Conservation (phyloP, 2,113 vertebrate genomes). For the Macrotis lagotis region DNA sequence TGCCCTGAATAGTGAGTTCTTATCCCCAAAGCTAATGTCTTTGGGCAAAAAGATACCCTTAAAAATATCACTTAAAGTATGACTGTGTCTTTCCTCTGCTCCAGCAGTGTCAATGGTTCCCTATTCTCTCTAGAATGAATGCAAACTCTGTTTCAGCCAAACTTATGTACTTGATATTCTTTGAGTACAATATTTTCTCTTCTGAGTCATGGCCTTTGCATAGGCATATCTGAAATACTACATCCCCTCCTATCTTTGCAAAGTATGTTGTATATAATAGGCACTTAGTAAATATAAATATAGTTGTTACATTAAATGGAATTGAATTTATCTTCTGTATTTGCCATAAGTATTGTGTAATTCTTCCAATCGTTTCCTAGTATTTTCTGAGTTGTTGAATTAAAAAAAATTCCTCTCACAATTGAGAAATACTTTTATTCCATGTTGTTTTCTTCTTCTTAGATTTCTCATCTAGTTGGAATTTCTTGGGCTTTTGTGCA, state of each 20-base stretch:
- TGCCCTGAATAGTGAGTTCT: too few species aligned
- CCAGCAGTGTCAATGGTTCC: not conserved
- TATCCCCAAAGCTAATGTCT: too few species aligned
- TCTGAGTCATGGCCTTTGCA: not conserved
- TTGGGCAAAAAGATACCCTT: too few species aligned
- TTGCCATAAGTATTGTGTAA: not conserved
- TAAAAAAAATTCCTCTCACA: not conserved
- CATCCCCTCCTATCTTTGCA: not conserved
- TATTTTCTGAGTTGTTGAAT: not conserved
- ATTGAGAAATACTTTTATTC: not conserved
- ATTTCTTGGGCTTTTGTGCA: not conserved
- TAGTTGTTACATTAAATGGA: not conserved
- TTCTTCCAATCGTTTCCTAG: not conserved
- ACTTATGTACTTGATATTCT: not conserved
- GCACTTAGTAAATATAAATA: not conserved
- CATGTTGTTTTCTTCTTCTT: not conserved
- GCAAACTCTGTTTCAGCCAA: not conserved
- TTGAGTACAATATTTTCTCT: not conserved
- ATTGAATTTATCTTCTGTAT: not conserved
- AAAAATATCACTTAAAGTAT: too few species aligned
- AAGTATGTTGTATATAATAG: not conserved
- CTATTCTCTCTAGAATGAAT: not conserved
- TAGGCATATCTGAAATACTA: not conserved
- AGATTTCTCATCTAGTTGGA: not conserved
- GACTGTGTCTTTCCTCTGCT: not conserved